Evolutionary conservation across 2,113 vertebrate genomes (phyloP), one percentile per base, ranked within the genome.

Genomic region (Prietella phreatophila): DNA sequence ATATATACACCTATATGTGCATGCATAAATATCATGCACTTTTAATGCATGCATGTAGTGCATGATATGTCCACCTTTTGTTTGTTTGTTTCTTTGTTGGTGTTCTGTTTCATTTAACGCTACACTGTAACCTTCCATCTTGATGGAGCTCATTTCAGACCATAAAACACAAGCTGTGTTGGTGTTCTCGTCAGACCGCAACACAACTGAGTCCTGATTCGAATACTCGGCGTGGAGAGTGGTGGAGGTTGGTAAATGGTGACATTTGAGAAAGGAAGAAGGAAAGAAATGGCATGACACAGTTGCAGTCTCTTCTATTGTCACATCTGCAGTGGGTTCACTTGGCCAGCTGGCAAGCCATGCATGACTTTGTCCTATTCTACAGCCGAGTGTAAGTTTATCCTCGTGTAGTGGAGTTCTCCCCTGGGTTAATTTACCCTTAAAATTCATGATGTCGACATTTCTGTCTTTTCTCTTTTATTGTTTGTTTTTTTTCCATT

Each of bases 41-140:
- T 82, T 13, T 9, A 55, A 5, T 25, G 42, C 25, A 55, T 69
- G 76, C 19, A 1, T 60, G 27, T 55, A 67, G 7, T 60, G 33
- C 56, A 55, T 6, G 0, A 17, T 76, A 5, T 50, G n/a, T 15
- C 47, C 11, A 33, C 33, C 9, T 39, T 11, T 81, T 19, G 39
- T 84, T 81, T 13, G 0, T 85, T 84, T 85, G 61, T 42, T 30
- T 78, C 76, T 88, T 85, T 81, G 80, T 76, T 79, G n/a, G n/a
- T 86, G 53, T 27, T 25, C 75, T 75, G 50, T 25, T 25, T 81
- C 67, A 17, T 71, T 90, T 85, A 60, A 89, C 83, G 69, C 80
- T 84, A 30, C 83, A 20, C 60, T 60, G 20, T 27, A 82, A 76
- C 82, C 90, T 91, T 85, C 90, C 87, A 90, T 91, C 83, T 91